Evolutionary conservation across 2,113 vertebrate species (phyloP).

Genomic region (Actinemys pallida): DNA sequence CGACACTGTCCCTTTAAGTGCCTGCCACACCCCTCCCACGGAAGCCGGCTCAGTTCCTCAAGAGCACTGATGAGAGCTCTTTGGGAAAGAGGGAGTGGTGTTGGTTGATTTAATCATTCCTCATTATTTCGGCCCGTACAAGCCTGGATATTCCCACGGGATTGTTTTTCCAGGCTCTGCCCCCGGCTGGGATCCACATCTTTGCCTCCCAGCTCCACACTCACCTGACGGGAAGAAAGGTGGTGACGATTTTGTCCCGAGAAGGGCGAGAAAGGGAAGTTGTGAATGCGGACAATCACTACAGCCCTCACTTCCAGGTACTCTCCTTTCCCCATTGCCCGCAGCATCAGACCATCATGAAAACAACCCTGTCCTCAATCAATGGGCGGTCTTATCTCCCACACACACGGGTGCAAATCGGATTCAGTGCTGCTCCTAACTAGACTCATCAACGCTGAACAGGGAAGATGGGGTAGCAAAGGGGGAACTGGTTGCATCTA

Average conservation of each 20-base stretch:
- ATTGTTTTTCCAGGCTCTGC: slow-evolving; percentile 83
- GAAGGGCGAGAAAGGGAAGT: slow-evolving; percentile 82
- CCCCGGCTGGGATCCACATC: slow-evolving; percentile 86
- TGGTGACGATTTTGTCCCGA: slow-evolving; percentile 87
- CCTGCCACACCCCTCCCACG: not conserved
- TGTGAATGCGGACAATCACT: slow-evolving; percentile 92
- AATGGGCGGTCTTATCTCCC: not conserved
- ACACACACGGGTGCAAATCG: not conserved
- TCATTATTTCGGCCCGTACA: not conserved
- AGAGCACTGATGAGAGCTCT: not conserved
- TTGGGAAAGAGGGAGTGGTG: not conserved
- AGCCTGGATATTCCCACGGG: not conserved
- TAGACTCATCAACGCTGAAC: not conserved
- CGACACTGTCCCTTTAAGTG: not conserved
- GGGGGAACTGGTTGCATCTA: not conserved
- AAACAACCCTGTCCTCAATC: fast-evolving
- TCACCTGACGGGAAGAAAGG: slow-evolving; percentile 88
- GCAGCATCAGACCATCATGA: not conserved
- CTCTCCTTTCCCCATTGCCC: fast-evolving
- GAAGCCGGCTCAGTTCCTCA: not conserved
- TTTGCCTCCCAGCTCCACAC: slow-evolving; percentile 98
- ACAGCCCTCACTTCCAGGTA: slow-evolving; percentile 97
- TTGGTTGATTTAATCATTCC: not conserved
- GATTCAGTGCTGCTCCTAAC: not conserved
- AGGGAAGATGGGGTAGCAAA: not conserved